Evolutionary conservation across 2,888 invertebrate species (phyloP), one percentile per base, ranked within the genome.

Genomic region (Patella depressa): DNA sequence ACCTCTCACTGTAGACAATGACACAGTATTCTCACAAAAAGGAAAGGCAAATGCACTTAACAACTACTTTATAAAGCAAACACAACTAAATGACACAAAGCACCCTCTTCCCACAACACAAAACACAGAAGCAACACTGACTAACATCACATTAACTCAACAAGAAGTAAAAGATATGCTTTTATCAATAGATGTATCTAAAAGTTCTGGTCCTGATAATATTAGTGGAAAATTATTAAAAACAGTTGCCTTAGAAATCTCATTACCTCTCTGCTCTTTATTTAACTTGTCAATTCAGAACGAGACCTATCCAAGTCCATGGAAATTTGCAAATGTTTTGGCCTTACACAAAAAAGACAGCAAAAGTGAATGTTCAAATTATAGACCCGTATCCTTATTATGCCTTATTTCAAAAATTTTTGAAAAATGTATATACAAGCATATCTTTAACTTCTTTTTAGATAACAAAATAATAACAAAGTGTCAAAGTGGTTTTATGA

Each of bases 41-140:
- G 73, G 59, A n/a, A 72, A 72, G 59, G 53, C 72, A 45, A 45
- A 76, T 12, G 5, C 65, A 15, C 65, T 76, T 17, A 72, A 76
- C 19, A 19, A 59, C 12, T 76, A 53, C 19, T 76, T 76, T 19
- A 19, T n/a, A 17, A 17, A 53, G 15, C 76, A 76, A 24, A 45
- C 71, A 12, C 59, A 11, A n/a, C 5, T 76, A 2, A 54, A 76
- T 34, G 72, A 72, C 29, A 53, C 15, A 17, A 69, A 76, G 53
- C 12, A 45, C 24, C 15, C 34, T 11, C 12, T 69, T 15, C 76
- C 73, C 15, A 4, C 11, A 19, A 24, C 11, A 24, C 73, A 17
- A 5, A 11, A 73, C 12, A 55, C 11, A 17, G 12, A 9, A 15
- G 17, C 9, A 9, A 15, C 55, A 17, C 73, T 73, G 24, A 55